Evolutionary conservation across 1,140 invertebrate genomes (phyloP), one percentile per base, ranked within the genome.

Genomic region (Sycobia sp.): DNA sequence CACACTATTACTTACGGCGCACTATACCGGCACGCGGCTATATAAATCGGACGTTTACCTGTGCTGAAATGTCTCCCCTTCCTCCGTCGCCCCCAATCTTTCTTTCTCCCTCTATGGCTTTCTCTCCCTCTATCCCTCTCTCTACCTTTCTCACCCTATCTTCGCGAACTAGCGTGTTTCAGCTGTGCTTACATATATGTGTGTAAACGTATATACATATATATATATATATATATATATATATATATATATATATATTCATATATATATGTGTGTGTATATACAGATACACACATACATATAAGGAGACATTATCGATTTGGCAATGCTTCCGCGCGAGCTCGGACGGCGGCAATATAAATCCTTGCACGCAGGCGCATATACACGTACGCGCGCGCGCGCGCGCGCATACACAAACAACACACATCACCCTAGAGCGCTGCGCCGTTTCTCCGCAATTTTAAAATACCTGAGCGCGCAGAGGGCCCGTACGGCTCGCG

Each of bases 291-390:
- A n/a, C n/a, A n/a, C n/a, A n/a, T n/a, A n/a, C 2, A 34, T 27
- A 18, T 46, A 39, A 34, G 58, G 51, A 60, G 22, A 16, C 18
- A 23, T 36, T 61, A 61, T 61, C 39, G 58, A 61, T 61, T 61
- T 11, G 58, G 10, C 38, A 23, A 43, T 60, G 36, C 36, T 53
- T 22, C 20, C 46, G 8, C 23, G 36, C n/a, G 3, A n/a, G n/a
- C 39, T 14, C n/a, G n/a, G n/a, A n/a, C n/a, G 0, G 29, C 7
- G 7, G 11, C 23, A 32, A 34, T 56, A 38, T 18, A 18, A 22
- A 16, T 36, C 4, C 23, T 22, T 38, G 3, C 16, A 11, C 23
- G 7, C 38, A 51, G 4, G 38, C 32, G 38, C 29, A 13, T 20
- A 18, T 8, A 34, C 10, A 32, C 4, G n/a, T n/a, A n/a, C n/a